These are phyloP conservation scores for Aphrophora alni DNA, from an alignment of 2,888 invertebrate genomes.

Conservation along the genomic window DNA sequence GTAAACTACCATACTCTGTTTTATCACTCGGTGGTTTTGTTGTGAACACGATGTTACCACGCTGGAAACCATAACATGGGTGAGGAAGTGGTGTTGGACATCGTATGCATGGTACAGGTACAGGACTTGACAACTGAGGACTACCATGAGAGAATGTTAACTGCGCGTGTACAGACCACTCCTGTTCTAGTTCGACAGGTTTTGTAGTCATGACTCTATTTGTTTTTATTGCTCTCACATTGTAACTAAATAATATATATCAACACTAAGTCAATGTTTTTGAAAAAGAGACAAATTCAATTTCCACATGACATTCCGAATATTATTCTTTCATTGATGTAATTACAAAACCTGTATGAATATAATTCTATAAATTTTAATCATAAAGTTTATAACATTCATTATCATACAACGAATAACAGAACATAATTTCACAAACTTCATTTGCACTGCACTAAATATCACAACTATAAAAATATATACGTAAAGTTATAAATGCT, in stretches of 20 bases:
- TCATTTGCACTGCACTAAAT: not conserved
- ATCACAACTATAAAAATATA: not conserved
- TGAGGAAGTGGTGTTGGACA: slow-evolving; percentile 25
- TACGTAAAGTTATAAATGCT: not conserved
- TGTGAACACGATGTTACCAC: slow-evolving; percentile 63
- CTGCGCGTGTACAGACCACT: slow-evolving; percentile 74
- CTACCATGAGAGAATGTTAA: slow-evolving; percentile 61
- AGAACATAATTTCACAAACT: not conserved
- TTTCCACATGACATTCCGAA: not conserved
- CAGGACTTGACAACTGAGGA: slow-evolving; percentile 25
- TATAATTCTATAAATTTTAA: not conserved
- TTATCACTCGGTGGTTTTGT: slow-evolving; percentile 56
- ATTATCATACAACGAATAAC: not conserved
- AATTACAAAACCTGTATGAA: not conserved
- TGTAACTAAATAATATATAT: not conserved
- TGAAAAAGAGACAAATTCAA: not conserved
- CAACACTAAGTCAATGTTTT: not conserved
- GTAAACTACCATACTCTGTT: slow-evolving; percentile 65
- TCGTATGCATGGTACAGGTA: not conserved
- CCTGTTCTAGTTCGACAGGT: slow-evolving; percentile 58
- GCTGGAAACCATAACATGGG: slow-evolving; percentile 59
- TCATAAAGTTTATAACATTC: not conserved
- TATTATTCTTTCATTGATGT: not conserved
- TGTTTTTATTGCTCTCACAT: not conserved
- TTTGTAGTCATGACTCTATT: slow-evolving; percentile 20